These are phyloP conservation scores for Tuta absoluta DNA, from an alignment of 2,888 invertebrate species.

Conservation along the genomic window DNA sequence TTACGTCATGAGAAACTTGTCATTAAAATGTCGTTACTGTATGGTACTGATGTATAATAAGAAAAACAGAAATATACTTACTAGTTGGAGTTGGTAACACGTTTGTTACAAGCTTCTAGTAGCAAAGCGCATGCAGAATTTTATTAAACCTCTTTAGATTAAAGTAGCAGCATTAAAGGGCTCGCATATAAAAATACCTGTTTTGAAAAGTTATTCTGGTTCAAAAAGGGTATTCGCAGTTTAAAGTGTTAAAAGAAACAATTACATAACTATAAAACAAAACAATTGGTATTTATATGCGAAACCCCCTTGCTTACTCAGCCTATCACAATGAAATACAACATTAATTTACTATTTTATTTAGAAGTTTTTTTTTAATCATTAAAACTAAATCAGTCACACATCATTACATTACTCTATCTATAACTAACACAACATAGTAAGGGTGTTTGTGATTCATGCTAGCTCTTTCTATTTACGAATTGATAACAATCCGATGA, in stretches of 20 bases:
- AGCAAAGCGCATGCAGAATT: conserved; percentile 60
- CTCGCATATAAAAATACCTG: neutral
- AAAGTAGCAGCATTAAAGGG: conserved; percentile 28
- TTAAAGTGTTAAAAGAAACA: too few relatives aligned
- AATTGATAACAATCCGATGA: conserved; percentile 25
- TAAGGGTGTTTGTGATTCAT: conserved; percentile 41
- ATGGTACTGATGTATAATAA: conserved; percentile 21
- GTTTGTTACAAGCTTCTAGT: conserved; percentile 52
- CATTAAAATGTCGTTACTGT: conserved; percentile 24
- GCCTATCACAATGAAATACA: conserved; percentile 20
- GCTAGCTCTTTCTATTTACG: conserved; percentile 38
- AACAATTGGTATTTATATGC: neutral
- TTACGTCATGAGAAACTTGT: neutral
- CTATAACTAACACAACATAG: conserved; percentile 48
- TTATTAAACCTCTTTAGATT: conserved; percentile 24
- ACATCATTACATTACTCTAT: conserved; percentile 41
- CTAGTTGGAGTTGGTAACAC: conserved; percentile 37
- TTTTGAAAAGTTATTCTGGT: too few relatives aligned
- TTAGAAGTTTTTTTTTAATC: conserved; percentile 50
- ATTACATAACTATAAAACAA: too few relatives aligned
- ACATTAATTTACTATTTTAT: conserved; percentile 55
- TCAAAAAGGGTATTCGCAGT: too few relatives aligned
- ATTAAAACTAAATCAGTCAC: conserved; percentile 76
- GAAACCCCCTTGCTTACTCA: neutral
- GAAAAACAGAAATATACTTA: conserved; percentile 50